Base-by-base conservation (phyloP, 1,140 invertebrate species). In the Lasioglossum albipes region DNA sequence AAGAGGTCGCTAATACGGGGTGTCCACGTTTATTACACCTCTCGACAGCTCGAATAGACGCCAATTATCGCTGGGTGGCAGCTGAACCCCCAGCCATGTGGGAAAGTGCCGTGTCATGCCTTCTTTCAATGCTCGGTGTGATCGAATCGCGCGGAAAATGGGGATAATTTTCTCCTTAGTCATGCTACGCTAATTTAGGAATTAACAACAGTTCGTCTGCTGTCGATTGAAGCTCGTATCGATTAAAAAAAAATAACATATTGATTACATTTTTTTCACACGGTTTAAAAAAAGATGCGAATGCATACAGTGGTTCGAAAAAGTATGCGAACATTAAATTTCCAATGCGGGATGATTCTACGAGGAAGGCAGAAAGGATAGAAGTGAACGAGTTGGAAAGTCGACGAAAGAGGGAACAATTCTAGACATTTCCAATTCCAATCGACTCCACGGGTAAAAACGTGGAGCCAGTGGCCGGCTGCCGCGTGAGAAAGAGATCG, bases 11-110 rank as follows among this genome's bases (percentile, higher is more conserved):
- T 86, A 86, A 86, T 86, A 65, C 61, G 49, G 80, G 84, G 66
- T 86, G 84, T 86, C 81, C 76, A 86, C 71, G 69, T 83, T 86
- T 75, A 86, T 86, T 86, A 70, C 81, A 80, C 59, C 81, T 83
- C 61, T 80, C 69, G 80, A 69, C 59, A 70, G 62, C 70, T 42
- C 54, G 20, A 61, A 20, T 57, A 65, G 72, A 64, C 84, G 79
- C 80, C 59, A 85, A 86, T 86, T 86, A 86, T 86, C 73, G 65
- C 36, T 77, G 81, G 68, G 76, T 85, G 73, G 68, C 75, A 54
- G 59, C 64, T 7, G 59, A 42, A 36, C 18, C 62, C 42, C 22
- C 54, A 13, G 10, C 49, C 67, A 75, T 85, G 83, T 86, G 81
- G 73, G 81, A 86, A 86, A 85, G 69, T 54, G 59, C 12, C 62